A percentile compares a stretch with the other conserved stretches of the same genome.
Evolutionary conservation across 2,113 vertebrate species (phyloP).

Genomic region (Heterotilapia buettikoferi): DNA sequence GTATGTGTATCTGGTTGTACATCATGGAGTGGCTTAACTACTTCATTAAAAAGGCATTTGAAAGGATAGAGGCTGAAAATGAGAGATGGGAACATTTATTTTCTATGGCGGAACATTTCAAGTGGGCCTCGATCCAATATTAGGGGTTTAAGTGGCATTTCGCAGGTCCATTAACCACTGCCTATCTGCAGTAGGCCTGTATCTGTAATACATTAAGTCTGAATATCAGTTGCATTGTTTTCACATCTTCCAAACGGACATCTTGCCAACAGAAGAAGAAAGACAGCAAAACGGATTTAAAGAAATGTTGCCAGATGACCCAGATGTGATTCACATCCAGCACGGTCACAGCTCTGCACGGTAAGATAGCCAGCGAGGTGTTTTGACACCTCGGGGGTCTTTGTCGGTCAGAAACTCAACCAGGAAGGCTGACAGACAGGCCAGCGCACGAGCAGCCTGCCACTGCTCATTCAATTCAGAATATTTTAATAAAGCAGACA

Average conservation of each 20-base stretch:
- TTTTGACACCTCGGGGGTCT: slow-evolving; percentile 76
- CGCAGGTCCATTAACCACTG: background rate
- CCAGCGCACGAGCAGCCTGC: slow-evolving; percentile 70
- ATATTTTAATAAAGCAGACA: slow-evolving; percentile 90
- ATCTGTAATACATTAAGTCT: background rate
- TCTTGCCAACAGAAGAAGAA: background rate
- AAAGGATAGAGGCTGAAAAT: slow-evolving; percentile 46
- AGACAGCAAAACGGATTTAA: background rate
- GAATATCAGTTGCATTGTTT: background rate
- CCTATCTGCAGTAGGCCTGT: background rate
- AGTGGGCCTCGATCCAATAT: slow-evolving; percentile 28
- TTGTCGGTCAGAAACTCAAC: slow-evolving; percentile 79
- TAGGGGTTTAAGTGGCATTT: background rate
- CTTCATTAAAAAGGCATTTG: slow-evolving; percentile 71
- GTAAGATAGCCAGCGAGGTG: slow-evolving; percentile 75
- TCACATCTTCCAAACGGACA: background rate
- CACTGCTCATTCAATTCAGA: slow-evolving; percentile 85
- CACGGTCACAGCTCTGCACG: background rate
- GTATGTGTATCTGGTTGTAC: slow-evolving; percentile 37
- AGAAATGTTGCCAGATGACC: background rate
- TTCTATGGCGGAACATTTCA: slow-evolving; percentile 35
- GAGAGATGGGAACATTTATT: slow-evolving; percentile 40
- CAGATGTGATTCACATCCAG: slow-evolving; percentile 1
- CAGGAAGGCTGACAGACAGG: slow-evolving; percentile 77
- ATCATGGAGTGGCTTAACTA: slow-evolving; percentile 53